Conservation (phyloP, 2,113 vertebrate genomes). For the Lichenostomus cassidix region DNA sequence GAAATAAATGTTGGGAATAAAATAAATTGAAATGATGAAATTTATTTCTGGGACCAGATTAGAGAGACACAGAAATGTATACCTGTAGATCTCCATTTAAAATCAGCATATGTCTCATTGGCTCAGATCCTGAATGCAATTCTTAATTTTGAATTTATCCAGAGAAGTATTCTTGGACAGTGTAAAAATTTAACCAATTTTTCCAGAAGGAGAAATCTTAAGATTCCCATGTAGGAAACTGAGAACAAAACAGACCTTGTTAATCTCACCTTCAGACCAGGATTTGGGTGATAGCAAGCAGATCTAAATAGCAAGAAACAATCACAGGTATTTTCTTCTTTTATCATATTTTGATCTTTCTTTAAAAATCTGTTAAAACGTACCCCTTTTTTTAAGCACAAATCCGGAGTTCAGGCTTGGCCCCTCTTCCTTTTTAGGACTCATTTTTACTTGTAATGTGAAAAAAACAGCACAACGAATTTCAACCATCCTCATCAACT, state of each 20-base stretch:
- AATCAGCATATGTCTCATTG: background rate
- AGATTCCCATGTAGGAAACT: rapidly evolving
- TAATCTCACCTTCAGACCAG: background rate
- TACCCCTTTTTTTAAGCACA: background rate
- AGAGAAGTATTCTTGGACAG: background rate
- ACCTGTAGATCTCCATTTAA: background rate
- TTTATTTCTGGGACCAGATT: background rate
- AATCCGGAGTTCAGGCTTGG: background rate
- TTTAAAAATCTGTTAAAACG: background rate
- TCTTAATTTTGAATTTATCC: background rate
- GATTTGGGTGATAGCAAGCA: background rate
- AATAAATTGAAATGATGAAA: background rate
- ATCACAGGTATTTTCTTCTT: background rate
- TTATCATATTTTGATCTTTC: background rate
- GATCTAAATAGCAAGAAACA: background rate
- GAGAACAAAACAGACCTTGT: background rate
- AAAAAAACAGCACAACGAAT: background rate
- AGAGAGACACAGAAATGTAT: background rate
- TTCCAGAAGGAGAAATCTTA: background rate
- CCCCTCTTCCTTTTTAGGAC: background rate
- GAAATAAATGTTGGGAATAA: background rate
- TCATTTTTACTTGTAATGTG: background rate
- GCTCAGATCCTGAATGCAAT: background rate
- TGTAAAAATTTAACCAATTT: background rate
- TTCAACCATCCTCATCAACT: background rate